Evolutionary conservation across 2,888 invertebrate species (phyloP).

Genomic region (Liodrosophila aerea): DNA sequence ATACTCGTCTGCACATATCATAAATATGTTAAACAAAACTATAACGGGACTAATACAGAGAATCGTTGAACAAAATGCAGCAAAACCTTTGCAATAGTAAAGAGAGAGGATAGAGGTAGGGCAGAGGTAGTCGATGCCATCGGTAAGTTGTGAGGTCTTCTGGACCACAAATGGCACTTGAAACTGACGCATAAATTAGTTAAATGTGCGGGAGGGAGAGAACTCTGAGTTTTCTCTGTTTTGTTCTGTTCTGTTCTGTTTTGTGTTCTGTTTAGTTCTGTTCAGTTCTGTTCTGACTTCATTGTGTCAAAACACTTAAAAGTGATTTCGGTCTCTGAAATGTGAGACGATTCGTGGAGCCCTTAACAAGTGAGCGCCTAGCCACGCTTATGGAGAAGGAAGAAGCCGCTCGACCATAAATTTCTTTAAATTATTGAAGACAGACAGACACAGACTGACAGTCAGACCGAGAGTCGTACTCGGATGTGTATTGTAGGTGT

Average conservation of each 20-base stretch:
- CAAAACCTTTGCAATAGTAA: slow-evolving; percentile 63
- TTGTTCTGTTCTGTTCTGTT: background rate
- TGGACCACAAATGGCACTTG: slow-evolving; percentile 76
- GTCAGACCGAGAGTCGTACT: too few relatives aligned
- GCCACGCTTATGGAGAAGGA: slow-evolving; percentile 45
- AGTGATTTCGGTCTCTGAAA: slow-evolving; percentile 68
- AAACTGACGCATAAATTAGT: slow-evolving; percentile 71
- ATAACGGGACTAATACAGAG: slow-evolving; percentile 40
- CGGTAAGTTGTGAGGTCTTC: slow-evolving; percentile 56
- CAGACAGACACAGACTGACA: slow-evolving; percentile 15
- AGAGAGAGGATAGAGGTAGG: slow-evolving; percentile 10
- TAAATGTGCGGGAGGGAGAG: slow-evolving; percentile 50
- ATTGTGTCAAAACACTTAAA: slow-evolving; percentile 75
- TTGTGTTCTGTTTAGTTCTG: background rate
- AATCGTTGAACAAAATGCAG: slow-evolving; percentile 59
- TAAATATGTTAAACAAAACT: slow-evolving; percentile 78
- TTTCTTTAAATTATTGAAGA: slow-evolving; percentile 76
- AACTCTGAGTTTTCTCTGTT: too few relatives aligned
- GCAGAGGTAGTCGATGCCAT: slow-evolving; percentile 9
- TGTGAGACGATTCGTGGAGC: slow-evolving; percentile 44
- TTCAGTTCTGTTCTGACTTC: slow-evolving; percentile 59
- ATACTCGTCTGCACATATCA: slow-evolving; percentile 43
- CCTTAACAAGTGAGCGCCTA: slow-evolving; percentile 46
- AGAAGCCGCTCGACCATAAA: slow-evolving; percentile 64
- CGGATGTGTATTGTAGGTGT: slow-evolving; percentile 51